phyloP scores from a whole-genome alignment of 2,797 vertebrate genomes.

The Potorous gilbertii region DNA sequence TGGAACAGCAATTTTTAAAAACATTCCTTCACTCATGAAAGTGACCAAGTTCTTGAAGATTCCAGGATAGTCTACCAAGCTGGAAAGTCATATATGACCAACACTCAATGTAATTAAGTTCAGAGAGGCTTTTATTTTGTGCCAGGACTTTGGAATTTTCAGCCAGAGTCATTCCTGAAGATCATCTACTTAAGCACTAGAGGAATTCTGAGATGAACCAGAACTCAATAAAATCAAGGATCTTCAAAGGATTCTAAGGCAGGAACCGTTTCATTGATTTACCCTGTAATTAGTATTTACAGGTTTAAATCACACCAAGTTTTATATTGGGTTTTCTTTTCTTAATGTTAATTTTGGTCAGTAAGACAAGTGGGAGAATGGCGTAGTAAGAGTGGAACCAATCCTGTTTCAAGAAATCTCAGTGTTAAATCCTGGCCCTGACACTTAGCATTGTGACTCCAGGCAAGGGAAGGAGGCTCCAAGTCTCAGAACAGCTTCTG shows the following conservation, averaged over 20 bases:
- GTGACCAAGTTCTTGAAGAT: neutral
- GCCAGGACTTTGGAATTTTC: neutral
- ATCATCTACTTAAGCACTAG: neutral
- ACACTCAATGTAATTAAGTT: neutral
- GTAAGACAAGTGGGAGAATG: neutral
- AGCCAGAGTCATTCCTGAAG: neutral
- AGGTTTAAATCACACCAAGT: constrained; percentile 33
- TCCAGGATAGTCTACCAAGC: neutral
- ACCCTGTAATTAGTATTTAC: constrained; percentile 6
- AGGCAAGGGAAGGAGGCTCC: neutral
- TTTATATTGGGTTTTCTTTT: constrained; percentile 29
- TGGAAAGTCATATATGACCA: neutral
- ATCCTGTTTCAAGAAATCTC: neutral
- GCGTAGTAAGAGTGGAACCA: neutral
- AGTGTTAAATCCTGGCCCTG: neutral
- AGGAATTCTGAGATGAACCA: neutral
- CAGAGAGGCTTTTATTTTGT: neutral
- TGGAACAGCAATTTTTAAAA: neutral
- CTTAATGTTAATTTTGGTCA: constrained; percentile 49
- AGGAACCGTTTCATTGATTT: constrained; percentile 1
- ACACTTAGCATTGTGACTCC: neutral
- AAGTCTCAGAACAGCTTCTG: neutral
- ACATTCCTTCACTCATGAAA: neutral
- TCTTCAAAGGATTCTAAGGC: neutral
- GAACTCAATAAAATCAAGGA: neutral